These are phyloP conservation scores for Ameiurus melas DNA, from an alignment of 2,113 vertebrate species.

Conservation along the genomic window DNA sequence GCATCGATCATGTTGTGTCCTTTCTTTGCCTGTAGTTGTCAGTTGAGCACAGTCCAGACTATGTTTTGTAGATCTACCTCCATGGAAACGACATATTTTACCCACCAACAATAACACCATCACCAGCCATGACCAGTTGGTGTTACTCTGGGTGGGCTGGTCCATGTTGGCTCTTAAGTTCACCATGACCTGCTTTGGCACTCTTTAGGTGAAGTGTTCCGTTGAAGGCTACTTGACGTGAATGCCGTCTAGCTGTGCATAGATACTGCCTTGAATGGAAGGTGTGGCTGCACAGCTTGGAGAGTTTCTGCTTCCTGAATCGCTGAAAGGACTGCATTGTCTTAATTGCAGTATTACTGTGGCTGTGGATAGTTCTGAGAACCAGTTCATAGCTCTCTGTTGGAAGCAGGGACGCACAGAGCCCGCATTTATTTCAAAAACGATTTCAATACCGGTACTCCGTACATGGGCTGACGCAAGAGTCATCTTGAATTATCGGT, in stretches of 20 bases:
- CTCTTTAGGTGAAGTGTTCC: not conserved
- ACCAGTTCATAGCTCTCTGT: too few species aligned
- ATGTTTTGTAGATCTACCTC: conserved; percentile 2
- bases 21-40: not conserved
- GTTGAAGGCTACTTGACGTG: not conserved
- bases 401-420: not conserved
- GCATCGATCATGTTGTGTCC: conserved; percentile 38
- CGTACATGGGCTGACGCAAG: not conserved
- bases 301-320: not conserved
- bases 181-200: not conserved
- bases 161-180: not conserved
- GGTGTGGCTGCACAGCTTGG: conserved; percentile 11
- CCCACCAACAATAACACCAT: not conserved
- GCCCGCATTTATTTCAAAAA: not conserved
- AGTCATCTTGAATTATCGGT: not conserved
- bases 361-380: not conserved
- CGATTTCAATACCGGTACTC: not conserved
- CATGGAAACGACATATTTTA: conserved; percentile 14
- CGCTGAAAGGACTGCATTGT: not conserved
- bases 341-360: not conserved
- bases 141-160: not conserved
- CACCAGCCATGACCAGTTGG: not conserved
- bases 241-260: not conserved
- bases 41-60: not conserved
- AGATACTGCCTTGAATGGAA: not conserved